Percentiles rank a stretch among this genome's conserved stretches.
Evolutionary conservation across 2,113 vertebrate genomes (phyloP).

Genomic region (Zapornia atra): DNA sequence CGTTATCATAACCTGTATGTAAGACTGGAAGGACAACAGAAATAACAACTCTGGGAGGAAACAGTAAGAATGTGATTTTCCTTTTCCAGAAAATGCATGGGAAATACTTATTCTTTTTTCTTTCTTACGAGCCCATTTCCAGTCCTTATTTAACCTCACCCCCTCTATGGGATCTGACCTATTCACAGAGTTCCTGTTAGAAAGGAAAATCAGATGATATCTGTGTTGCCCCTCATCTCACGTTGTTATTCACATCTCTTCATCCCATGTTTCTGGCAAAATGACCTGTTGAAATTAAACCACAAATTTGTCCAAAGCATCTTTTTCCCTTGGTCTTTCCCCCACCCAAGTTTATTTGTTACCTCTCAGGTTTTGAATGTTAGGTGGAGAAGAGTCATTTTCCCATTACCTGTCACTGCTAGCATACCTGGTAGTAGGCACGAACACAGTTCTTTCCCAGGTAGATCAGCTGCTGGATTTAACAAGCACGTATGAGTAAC

Average conservation of each 20-base stretch:
- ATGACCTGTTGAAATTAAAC: neutral
- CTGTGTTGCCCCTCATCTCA: neutral
- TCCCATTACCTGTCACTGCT: neutral
- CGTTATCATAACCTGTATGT: neutral
- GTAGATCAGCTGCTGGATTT: neutral
- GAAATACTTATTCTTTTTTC: neutral
- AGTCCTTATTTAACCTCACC: neutral
- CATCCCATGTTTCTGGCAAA: neutral
- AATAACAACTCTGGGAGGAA: neutral
- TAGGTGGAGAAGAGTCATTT: neutral
- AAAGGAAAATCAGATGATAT: neutral
- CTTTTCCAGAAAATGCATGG: neutral
- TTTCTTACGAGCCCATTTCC: neutral
- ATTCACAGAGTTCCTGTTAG: neutral
- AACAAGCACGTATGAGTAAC: neutral
- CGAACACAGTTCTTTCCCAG: neutral
- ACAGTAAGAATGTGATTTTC: neutral
- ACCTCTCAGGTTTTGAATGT: neutral
- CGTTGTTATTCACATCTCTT: neutral
- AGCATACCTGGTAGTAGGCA: neutral
- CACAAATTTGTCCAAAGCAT: neutral
- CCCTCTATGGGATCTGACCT: neutral
- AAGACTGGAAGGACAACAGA: neutral
- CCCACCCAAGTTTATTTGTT: neutral
- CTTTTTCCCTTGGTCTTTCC: neutral